Conservation (phyloP, 1,140 invertebrate genomes). For the Druon quercuslanigerum region DNA sequence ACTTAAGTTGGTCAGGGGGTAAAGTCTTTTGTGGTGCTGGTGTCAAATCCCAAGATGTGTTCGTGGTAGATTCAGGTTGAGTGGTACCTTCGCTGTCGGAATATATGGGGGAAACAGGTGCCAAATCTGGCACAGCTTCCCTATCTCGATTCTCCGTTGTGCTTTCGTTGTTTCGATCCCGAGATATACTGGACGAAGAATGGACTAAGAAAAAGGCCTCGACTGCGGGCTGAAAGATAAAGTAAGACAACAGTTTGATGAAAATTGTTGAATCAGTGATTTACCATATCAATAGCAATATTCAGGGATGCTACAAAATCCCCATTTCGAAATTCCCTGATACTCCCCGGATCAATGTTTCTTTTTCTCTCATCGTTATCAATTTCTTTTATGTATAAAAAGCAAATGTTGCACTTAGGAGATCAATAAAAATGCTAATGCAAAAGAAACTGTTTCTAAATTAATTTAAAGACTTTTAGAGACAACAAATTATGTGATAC, state of each 20-base stretch:
- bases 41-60: conserved; percentile 65
- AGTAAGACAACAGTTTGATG: background rate
- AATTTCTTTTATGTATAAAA: too few species aligned
- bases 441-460: too few species aligned
- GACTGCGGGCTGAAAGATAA: conserved; percentile 84
- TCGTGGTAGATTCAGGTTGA: conserved; percentile 55
- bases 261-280: too few species aligned
- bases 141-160: conserved; percentile 47
- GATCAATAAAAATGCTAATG: too few species aligned
- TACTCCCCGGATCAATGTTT: too few species aligned
- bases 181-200: conserved; percentile 78
- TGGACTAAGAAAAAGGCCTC: conserved; percentile 95
- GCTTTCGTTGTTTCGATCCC: conserved; percentile 59
- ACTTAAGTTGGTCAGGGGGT: conserved; percentile 82
- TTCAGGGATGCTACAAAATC: too few species aligned
- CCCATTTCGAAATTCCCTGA: too few species aligned
- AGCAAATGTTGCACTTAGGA: too few species aligned
- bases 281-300: too few species aligned
- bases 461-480: too few species aligned
- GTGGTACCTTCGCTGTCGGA: conserved; percentile 62
- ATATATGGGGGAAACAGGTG: conserved; percentile 70
- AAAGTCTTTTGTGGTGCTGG: conserved; percentile 64
- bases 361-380: too few species aligned
- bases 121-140: conserved; percentile 66
- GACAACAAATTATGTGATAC: too few species aligned